Conservation (phyloP, 37 sponge, comb jelly and placozoan species). For the Dysidea cf. avara region DNA sequence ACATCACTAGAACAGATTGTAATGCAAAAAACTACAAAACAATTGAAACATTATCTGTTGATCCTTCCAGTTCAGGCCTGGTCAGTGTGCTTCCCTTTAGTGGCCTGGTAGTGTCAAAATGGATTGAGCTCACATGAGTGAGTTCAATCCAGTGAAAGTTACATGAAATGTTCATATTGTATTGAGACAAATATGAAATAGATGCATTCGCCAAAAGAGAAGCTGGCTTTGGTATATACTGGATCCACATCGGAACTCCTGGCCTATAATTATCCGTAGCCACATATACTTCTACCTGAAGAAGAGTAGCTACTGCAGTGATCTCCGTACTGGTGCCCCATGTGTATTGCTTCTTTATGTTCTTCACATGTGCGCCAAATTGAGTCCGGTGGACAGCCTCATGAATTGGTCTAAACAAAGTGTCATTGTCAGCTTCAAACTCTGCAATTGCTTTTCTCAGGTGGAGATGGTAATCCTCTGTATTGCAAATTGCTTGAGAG, state of each 20-base stretch:
- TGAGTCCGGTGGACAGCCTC: neutral
- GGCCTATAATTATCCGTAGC: constrained; percentile 15
- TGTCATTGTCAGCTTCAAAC: neutral
- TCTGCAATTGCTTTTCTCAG: constrained; percentile 7
- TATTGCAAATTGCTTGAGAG: constrained; percentile 3
- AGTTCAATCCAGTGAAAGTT: too few relatives aligned
- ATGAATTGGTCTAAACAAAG: constrained; percentile 4
- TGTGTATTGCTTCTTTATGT: constrained; percentile 11
- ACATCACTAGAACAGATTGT: too few relatives aligned
- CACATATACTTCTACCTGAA: constrained; percentile 12
- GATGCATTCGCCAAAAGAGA: too few relatives aligned
- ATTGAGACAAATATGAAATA: too few relatives aligned
- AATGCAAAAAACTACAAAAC: too few relatives aligned
- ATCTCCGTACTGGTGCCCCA: constrained; percentile 20
- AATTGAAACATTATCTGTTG: too few relatives aligned
- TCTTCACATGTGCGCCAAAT: neutral
- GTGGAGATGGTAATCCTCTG: constrained; percentile 3
- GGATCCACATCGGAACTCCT: constrained; percentile 1
- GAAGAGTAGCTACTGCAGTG: constrained; percentile 5
- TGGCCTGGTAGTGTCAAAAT: too few relatives aligned
- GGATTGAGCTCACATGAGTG: too few relatives aligned
- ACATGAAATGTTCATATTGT: too few relatives aligned
- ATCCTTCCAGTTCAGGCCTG: too few relatives aligned
- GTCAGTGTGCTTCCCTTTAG: too few relatives aligned
- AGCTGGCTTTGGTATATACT: constrained; percentile 2